Evolutionary conservation across 1,140 invertebrate genomes (phyloP).

Genomic region (Camponotus floridanus): DNA sequence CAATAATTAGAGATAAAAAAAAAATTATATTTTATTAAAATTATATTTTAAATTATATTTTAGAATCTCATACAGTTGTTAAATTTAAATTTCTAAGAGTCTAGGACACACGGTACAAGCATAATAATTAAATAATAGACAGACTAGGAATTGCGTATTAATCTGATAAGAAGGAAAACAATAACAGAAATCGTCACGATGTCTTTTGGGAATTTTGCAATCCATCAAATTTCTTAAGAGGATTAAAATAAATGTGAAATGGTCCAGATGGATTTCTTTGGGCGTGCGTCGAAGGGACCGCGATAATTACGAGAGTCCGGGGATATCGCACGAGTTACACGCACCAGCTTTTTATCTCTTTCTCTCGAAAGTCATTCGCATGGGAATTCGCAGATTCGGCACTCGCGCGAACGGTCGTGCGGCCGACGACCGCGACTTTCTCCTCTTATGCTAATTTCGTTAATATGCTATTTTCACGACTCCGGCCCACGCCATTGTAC

Average conservation of each 20-base stretch:
- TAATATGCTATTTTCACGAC: slow-evolving; percentile 83
- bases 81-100: background rate
- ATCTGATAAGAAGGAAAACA: background rate
- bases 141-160: background rate
- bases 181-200: background rate
- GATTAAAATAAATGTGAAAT: background rate
- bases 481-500: slow-evolving; percentile 59
- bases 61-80: background rate
- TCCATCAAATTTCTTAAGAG: background rate
- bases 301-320: slow-evolving; percentile 11
- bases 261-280: background rate
- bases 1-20: background rate
- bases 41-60: background rate
- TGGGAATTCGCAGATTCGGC: slow-evolving; percentile 72
- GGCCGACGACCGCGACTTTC: slow-evolving; percentile 83
- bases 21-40: background rate
- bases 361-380: slow-evolving; percentile 46
- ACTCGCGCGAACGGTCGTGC: slow-evolving; percentile 74
- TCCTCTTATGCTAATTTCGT: slow-evolving; percentile 84
- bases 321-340: slow-evolving; percentile 43
- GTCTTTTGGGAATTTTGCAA: background rate
- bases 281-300: background rate
- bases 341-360: slow-evolving; percentile 39
- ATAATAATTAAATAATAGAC: background rate
- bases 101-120: background rate